A percentile compares a stretch with the other conserved stretches of the same genome.
phyloP scores from a whole-genome alignment of 1,140 invertebrate species.

The Lutraria rhynchaena region DNA sequence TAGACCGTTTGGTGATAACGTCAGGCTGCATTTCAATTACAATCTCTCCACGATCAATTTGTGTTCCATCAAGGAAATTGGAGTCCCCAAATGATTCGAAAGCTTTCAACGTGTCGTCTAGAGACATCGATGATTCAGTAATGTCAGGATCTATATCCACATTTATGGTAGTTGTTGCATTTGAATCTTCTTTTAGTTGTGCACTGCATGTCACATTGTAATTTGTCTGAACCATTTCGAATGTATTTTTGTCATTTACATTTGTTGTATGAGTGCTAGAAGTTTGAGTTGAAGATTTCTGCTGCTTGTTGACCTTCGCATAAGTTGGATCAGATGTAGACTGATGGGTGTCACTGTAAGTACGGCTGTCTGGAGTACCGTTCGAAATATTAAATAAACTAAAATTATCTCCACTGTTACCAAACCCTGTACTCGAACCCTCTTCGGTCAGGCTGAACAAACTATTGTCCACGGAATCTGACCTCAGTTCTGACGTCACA shows the following conservation, averaged over 20 bases:
- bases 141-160: not conserved
- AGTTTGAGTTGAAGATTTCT: not conserved
- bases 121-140: not conserved
- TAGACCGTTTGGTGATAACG: not conserved
- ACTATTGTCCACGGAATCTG: conserved; percentile 38
- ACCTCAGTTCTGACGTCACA: conserved; percentile 30
- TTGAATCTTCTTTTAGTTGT: conserved; percentile 3
- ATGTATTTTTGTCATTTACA: not conserved
- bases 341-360: not conserved
- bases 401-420: not conserved
- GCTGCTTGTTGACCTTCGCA: conserved; percentile 34
- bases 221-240: conserved; percentile 11
- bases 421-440: not conserved
- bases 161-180: not conserved
- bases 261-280: not conserved
- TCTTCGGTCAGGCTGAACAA: conserved; percentile 27
- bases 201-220: conserved; percentile 39
- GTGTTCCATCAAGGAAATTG: conserved; percentile 3
- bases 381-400: conserved; percentile 14
- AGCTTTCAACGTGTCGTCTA: conserved; percentile 27
- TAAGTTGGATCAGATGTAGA: not conserved
- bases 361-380: conserved; percentile 4
- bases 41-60: conserved; percentile 16
- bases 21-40: not conserved
- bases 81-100: conserved; percentile 16